Evolutionary conservation across 2,888 invertebrate genomes (phyloP), one percentile per base, ranked within the genome.

Genomic region (Ormyrus labotus): DNA sequence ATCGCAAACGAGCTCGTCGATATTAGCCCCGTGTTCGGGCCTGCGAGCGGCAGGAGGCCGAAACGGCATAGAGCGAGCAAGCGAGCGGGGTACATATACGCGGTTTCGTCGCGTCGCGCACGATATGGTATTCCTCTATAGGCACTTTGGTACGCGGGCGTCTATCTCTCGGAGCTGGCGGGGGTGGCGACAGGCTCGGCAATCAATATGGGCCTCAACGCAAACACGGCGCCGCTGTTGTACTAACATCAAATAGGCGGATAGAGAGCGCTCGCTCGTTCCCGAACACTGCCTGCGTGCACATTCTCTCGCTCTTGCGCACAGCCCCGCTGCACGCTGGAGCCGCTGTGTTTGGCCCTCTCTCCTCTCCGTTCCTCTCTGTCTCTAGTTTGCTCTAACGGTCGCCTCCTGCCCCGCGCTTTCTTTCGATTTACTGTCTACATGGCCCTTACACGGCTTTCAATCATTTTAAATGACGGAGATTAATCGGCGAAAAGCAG

Each of bases 191-290:
- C 89, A 90, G 89, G 89, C 89, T 88, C 88, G 89, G 89, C 90
- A 90, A 90, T 90, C 90, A 90, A 90, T 90, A 90, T 90, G 90
- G 90, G 90, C 90, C 90, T 90, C 89, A 90, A 89, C 88, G 89
- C 90, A 90, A 90, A 90, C 90, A 90, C 90, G 89, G 87, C 87
- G 87, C 89, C 87, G 87, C 89, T 89, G 89, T 90, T 90, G 90
- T 90, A 90, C 90, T 89, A 90, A 90, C 90, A 90, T 90, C 90
- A 90, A 90, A 90, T 90, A 90, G 90, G 90, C 90, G 90, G 90
- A 90, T 89, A 89, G 90, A 90, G 88, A 89, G 86, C 86, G 87
- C 76, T 61, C 68, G 19, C 65, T 85, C 68, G 67, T 67, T 68
- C 61, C 60, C 11, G 19, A 55, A 53, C 19, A 34, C 34, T 2